Percentiles rank a stretch among this genome's conserved stretches.
These are phyloP conservation scores for Scatophagus argus DNA, from an alignment of 2,113 vertebrate genomes.

Conservation along the genomic window DNA sequence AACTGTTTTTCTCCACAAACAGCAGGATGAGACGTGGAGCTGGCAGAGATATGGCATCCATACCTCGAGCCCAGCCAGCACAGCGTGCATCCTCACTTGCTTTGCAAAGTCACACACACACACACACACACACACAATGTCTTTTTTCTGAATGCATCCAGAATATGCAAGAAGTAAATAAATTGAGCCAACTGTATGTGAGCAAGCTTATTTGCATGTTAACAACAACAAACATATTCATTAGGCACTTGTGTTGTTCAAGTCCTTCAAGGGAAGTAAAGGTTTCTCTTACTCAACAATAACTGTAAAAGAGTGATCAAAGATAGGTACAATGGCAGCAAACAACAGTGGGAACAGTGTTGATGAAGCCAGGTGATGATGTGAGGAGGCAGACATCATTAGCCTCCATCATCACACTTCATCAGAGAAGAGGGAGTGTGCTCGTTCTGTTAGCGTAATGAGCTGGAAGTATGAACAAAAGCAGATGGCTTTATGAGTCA, in stretches of 20 bases:
- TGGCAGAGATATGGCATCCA: slow-evolving; percentile 66
- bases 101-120: slow-evolving; percentile 58
- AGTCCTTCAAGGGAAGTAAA: neutral
- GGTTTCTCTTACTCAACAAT: slow-evolving; percentile 11
- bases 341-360: slow-evolving; percentile 40
- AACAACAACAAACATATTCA: slow-evolving; percentile 50
- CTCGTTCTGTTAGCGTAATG: slow-evolving; percentile 71
- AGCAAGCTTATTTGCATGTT: slow-evolving; percentile 52
- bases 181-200: slow-evolving; percentile 43
- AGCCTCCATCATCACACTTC: slow-evolving; percentile 78
- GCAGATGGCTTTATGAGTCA: slow-evolving; percentile 79
- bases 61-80: slow-evolving; percentile 65
- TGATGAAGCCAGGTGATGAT: slow-evolving; percentile 73
- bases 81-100: slow-evolving; percentile 57
- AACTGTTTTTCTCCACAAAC: slow-evolving; percentile 72
- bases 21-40: slow-evolving; percentile 73
- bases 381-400: slow-evolving; percentile 73
- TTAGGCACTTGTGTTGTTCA: slow-evolving; percentile 7
- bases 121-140: neutral
- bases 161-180: slow-evolving; percentile 55
- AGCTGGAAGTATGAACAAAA: slow-evolving; percentile 80
- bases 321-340: slow-evolving; percentile 11
- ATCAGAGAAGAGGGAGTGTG: slow-evolving; percentile 70
- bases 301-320: slow-evolving; percentile 22
- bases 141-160: slow-evolving; percentile 21